Evolutionary conservation across 1,140 invertebrate genomes (phyloP).

Genomic region (Drosophila kurseongensis): DNA sequence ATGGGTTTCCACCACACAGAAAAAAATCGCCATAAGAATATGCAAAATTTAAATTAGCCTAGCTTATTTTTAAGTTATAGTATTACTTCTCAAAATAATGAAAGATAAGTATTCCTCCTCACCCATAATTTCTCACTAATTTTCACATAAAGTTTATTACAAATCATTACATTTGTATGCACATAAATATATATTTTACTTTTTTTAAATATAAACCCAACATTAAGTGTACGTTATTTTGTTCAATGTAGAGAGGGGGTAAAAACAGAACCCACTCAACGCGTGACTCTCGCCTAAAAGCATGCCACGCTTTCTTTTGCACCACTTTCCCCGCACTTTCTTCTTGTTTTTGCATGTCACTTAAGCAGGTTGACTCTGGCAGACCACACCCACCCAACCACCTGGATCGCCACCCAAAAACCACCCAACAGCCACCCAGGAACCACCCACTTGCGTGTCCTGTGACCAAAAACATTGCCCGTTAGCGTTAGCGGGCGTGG

Average conservation of each 20-base stretch:
- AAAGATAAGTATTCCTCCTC: no score
- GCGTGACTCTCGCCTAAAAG: slow-evolving; percentile 33
- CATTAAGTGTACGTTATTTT: not conserved
- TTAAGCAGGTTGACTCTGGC: slow-evolving; percentile 36
- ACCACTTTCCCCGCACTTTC: not conserved
- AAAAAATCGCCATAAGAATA: not conserved
- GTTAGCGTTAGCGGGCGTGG: slow-evolving; percentile 14
- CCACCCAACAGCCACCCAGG: not conserved
- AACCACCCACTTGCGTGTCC: slow-evolving; percentile 16
- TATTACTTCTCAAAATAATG: no score
- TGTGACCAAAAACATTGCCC: slow-evolving; percentile 19
- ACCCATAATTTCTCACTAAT: no score
- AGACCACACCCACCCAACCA: slow-evolving; percentile 13
- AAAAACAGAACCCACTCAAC: not conserved
- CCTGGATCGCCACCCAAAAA: not conserved
- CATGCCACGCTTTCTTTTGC: slow-evolving; percentile 7
- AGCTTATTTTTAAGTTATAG: no score
- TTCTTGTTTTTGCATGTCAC: slow-evolving; percentile 29
- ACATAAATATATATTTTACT: no score
- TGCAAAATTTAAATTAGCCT: not conserved
- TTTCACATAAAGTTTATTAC: no score
- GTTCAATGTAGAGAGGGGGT: not conserved
- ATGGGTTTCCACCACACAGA: not conserved
- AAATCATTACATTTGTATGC: no score
- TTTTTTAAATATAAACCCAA: no score